Conservation (phyloP, 2,797 vertebrate genomes). For the Sebastes vulpes region DNA sequence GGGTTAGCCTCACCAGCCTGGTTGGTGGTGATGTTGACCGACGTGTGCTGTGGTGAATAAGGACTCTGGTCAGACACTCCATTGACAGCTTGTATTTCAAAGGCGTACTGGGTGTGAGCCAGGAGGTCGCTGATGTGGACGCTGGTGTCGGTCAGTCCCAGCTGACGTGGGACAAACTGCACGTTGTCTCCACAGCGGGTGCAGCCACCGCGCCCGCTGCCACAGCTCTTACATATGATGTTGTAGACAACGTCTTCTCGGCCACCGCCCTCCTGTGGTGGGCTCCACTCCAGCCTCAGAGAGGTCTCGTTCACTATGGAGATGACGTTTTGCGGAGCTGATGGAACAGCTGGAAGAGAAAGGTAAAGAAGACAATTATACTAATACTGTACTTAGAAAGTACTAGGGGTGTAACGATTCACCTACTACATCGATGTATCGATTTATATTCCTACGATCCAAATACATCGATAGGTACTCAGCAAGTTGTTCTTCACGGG, state of each 20-base stretch:
- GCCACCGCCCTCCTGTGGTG: constrained; percentile 89
- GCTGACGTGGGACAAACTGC: constrained; percentile 93
- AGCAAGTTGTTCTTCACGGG: too few species aligned
- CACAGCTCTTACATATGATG: constrained; percentile 97
- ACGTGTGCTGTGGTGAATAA: constrained; percentile 90
- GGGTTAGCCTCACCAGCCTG: constrained; percentile 88
- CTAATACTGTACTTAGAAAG: neutral
- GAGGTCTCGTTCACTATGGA: constrained; percentile 97
- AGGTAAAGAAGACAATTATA: neutral
- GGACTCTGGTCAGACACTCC: constrained; percentile 96
- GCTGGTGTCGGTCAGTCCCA: constrained; percentile 89
- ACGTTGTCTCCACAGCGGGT: constrained; percentile 96
- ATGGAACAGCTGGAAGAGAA: constrained; percentile 88
- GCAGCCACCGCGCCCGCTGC: constrained; percentile 89
- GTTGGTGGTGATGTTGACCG: constrained; percentile 98
- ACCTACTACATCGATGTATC: too few species aligned
- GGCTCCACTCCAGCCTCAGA: constrained; percentile 91
- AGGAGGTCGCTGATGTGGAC: constrained; percentile 94
- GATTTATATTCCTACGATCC: too few species aligned
- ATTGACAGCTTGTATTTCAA: constrained; percentile 95
- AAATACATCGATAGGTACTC: too few species aligned
- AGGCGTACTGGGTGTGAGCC: constrained; percentile 97
- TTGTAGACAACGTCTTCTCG: constrained; percentile 95
- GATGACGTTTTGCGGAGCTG: constrained; percentile 91
- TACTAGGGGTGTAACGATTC: neutral